Conservation (phyloP, 2,888 invertebrate genomes). For the Rotaria socialis region DNA sequence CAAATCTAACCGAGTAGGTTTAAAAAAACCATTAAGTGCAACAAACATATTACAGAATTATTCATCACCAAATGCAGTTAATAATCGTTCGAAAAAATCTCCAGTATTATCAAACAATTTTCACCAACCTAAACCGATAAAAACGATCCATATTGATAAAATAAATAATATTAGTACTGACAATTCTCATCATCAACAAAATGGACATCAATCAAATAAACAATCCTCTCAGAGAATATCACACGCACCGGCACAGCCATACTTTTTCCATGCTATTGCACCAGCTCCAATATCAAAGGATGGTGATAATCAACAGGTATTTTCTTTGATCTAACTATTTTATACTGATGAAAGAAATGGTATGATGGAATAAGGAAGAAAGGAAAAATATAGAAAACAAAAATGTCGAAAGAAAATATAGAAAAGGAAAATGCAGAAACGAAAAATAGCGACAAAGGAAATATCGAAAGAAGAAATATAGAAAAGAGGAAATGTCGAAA, state of each 20-base stretch:
- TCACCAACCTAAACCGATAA: not conserved
- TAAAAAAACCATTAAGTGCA: not conserved
- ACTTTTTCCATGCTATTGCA: not conserved
- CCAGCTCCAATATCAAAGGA: not conserved
- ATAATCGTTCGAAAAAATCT: not conserved
- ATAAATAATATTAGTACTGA: not conserved
- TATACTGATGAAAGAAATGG: not conserved
- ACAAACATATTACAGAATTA: not conserved
- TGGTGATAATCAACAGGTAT: not conserved
- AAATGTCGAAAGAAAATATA: too few relatives aligned
- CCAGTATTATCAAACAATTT: not conserved
- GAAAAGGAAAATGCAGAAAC: too few relatives aligned
- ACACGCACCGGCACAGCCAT: not conserved
- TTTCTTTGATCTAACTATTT: not conserved
- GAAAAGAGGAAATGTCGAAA: too few relatives aligned
- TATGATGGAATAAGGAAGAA: too few relatives aligned
- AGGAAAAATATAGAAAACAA: too few relatives aligned
- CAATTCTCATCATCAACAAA: not conserved
- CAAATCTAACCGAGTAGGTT: not conserved
- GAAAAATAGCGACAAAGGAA: too few relatives aligned
- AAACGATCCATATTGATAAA: not conserved
- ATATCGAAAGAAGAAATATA: too few relatives aligned
- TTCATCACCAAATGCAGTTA: not conserved
- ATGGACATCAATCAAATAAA: not conserved
- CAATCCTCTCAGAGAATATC: not conserved